Conservation (phyloP, 2,888 invertebrate species). For the Drosophila barbarae region DNA sequence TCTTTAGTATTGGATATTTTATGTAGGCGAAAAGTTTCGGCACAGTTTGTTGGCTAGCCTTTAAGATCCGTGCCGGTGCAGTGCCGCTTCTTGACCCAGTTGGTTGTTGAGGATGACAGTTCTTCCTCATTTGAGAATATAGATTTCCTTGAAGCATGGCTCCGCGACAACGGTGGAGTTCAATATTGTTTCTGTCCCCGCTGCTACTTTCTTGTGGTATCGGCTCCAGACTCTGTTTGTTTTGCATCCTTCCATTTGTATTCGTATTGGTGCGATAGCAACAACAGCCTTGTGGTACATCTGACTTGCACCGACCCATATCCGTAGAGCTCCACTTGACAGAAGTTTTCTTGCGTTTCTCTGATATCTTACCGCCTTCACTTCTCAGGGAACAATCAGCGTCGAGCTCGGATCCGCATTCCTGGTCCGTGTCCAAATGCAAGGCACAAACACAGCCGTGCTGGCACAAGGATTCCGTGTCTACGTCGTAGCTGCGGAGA, state of each 20-base stretch:
- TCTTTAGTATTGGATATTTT: neutral
- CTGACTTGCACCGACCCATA: neutral
- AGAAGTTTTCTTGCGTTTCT: neutral
- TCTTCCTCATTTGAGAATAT: neutral
- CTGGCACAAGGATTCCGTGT: constrained; percentile 29
- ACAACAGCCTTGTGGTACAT: neutral
- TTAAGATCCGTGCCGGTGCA: neutral
- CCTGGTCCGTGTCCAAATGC: constrained; percentile 26
- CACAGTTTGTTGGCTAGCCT: neutral
- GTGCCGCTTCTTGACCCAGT: neutral
- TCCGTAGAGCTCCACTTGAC: neutral
- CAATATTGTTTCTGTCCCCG: neutral
- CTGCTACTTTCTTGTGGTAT: neutral
- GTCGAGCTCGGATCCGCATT: neutral
- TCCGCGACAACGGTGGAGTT: neutral
- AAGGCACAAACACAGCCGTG: constrained; percentile 50
- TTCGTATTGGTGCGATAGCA: neutral
- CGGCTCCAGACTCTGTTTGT: neutral
- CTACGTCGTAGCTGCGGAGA: constrained; percentile 26
- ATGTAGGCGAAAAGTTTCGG: neutral
- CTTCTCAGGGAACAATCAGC: neutral
- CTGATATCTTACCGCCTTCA: neutral
- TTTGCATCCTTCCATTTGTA: neutral
- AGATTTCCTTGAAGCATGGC: neutral
- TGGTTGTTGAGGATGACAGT: neutral